These are phyloP conservation scores for Pyrgilauda ruficollis DNA, from an alignment of 2,113 vertebrate genomes.

Conservation along the genomic window DNA sequence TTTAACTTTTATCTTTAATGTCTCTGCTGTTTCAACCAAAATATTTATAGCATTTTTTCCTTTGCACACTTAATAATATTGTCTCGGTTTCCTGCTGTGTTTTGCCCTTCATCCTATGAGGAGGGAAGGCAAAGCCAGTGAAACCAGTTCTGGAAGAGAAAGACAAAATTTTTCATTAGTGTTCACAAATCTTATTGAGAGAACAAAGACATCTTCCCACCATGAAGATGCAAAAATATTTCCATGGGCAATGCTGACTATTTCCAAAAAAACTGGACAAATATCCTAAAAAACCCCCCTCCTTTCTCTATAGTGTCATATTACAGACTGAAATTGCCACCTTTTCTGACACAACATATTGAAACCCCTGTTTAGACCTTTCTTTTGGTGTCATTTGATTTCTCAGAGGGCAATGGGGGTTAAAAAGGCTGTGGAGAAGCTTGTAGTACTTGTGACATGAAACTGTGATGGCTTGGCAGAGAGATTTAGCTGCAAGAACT, in stretches of 20 bases:
- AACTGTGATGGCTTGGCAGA: not conserved
- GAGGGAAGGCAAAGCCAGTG: not conserved
- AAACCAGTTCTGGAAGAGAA: not conserved
- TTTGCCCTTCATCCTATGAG: not conserved
- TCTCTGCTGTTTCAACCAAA: constrained; percentile 74
- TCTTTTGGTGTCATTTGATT: not conserved
- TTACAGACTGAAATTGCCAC: not conserved
- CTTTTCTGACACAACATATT: not conserved
- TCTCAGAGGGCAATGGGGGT: not conserved
- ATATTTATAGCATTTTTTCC: constrained; percentile 72
- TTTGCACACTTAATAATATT: constrained; percentile 50
- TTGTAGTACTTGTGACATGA: not conserved
- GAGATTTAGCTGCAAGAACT: not conserved
- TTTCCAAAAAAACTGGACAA: not conserved
- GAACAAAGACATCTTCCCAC: not conserved
- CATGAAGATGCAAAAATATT: not conserved
- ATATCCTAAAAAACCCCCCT: not conserved
- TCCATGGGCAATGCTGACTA: not conserved
- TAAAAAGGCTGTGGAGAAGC: not conserved
- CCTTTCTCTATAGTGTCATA: not conserved
- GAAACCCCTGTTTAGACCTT: not conserved
- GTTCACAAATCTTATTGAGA: not conserved
- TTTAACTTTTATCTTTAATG: constrained; percentile 78
- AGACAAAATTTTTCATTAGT: not conserved
- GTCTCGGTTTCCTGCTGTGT: constrained; percentile 24